These are phyloP conservation scores for Bombus confusus DNA, from an alignment of 1,140 invertebrate genomes.

Conservation along the genomic window DNA sequence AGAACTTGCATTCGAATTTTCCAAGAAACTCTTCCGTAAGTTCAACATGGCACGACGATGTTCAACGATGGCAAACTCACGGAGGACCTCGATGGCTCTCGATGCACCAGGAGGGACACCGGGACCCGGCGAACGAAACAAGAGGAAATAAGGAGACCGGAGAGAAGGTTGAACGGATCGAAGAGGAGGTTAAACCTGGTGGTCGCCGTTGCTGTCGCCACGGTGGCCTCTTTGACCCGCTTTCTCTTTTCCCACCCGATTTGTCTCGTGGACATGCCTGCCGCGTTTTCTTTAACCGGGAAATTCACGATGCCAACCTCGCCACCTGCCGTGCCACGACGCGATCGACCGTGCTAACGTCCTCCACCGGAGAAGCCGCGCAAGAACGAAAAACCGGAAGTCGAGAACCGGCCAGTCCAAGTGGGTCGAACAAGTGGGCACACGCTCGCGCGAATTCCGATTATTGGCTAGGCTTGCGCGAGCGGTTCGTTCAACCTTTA, in stretches of 20 bases:
- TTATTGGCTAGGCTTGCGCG: slow-evolving; percentile 14
- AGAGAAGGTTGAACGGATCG: slow-evolving; percentile 52
- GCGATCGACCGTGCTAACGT: background rate
- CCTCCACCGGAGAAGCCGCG: slow-evolving; percentile 16
- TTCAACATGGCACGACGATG: background rate
- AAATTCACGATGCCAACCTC: slow-evolving; percentile 71
- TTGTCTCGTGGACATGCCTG: slow-evolving; percentile 74
- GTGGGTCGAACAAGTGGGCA: slow-evolving; percentile 33
- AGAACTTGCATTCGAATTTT: background rate
- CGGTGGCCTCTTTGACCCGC: slow-evolving; percentile 81
- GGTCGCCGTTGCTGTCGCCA: slow-evolving; percentile 64
- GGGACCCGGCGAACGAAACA: background rate
- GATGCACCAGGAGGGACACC: background rate
- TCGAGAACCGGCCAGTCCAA: background rate
- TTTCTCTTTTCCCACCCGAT: slow-evolving; percentile 82
- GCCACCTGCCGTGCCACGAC: slow-evolving; percentile 49
- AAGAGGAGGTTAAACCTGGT: slow-evolving; percentile 57
- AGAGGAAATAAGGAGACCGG: slow-evolving; percentile 31
- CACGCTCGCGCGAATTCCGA: slow-evolving; percentile 28
- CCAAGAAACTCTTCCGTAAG: background rate
- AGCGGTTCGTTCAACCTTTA: slow-evolving; percentile 36
- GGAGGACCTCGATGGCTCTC: background rate
- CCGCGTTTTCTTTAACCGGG: slow-evolving; percentile 76
- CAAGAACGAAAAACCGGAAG: slow-evolving; percentile 49
- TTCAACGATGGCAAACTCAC: background rate